phyloP scores from a whole-genome alignment of 1,140 invertebrate genomes.

The Hyphantria cunea region DNA sequence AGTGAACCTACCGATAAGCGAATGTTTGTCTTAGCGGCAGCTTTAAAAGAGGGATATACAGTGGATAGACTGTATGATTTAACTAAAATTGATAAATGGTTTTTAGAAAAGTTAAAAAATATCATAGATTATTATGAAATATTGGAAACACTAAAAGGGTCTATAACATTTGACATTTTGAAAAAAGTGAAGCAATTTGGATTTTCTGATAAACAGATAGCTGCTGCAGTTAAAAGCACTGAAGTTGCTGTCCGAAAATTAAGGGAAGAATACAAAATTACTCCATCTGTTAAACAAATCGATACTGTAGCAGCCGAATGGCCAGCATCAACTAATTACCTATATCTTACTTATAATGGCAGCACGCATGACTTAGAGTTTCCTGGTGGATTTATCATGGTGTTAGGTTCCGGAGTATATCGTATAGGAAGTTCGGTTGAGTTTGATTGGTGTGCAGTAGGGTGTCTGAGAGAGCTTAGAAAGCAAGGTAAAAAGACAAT shows the following conservation, averaged over 20 bases:
- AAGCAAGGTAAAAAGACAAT: slow-evolving; percentile 94
- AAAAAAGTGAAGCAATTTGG: slow-evolving; percentile 95
- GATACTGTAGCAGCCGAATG: slow-evolving; percentile 99
- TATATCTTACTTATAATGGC: slow-evolving; percentile 98
- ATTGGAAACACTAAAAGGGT: slow-evolving; percentile 84
- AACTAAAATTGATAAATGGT: slow-evolving; percentile 99
- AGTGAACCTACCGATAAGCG: slow-evolving; percentile 97
- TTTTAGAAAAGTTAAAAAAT: slow-evolving; percentile 96
- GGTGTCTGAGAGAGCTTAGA: slow-evolving; percentile 95
- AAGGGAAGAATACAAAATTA: slow-evolving; percentile 88
- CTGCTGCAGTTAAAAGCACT: slow-evolving; percentile 92
- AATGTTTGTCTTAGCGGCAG: slow-evolving; percentile 98
- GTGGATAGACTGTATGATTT: slow-evolving; percentile 93
- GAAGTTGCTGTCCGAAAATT: slow-evolving; percentile 90
- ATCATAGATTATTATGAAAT: slow-evolving; percentile 89
- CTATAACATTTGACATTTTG: slow-evolving; percentile 85
- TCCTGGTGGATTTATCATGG: slow-evolving; percentile 90
- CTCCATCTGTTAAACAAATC: slow-evolving; percentile 97
- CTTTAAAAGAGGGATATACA: slow-evolving; percentile 90
- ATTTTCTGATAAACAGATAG: slow-evolving; percentile 99
- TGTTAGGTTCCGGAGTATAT: slow-evolving; percentile 98
- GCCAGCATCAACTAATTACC: slow-evolving; percentile 98
- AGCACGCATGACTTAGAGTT: slow-evolving; percentile 93
- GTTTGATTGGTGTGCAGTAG: slow-evolving; percentile 99
- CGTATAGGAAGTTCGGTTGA: slow-evolving; percentile 99